Base-by-base conservation (phyloP, 2,888 invertebrate genomes). In the Dasysyrphus tricinctus region DNA sequence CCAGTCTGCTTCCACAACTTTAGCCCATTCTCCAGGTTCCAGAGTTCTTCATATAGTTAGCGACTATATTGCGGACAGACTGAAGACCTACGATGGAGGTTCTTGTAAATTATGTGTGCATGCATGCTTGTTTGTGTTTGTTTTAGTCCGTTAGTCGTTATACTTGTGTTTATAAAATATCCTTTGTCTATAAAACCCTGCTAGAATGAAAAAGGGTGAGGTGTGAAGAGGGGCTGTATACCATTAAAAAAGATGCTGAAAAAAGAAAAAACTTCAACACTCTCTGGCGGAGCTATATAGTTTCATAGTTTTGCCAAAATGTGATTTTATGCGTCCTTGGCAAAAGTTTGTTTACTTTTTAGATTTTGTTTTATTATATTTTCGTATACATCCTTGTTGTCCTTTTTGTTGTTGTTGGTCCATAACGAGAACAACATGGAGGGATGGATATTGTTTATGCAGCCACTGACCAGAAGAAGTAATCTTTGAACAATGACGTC, bases 71-170 rank as follows among this genome's bases (percentile, higher is more conserved):
- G 67, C 16, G 34, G 67, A 49, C 67, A 34, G 16, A 32, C 14
- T 34, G 34, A 75, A 19, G 42, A 37, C 42, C n/a, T 9, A 34
- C 11, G 7, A 16, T n/a, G 42, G 51, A 76, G 56, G 56, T 54
- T 75, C 82, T 79, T 82, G 78, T 82, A 86, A 86, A 86, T 82
- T 86, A 82, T 75, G 75, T 86, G 78, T 75, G 82, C 86, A 82
- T 79, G 86, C 75, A 57, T 82, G 75, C 59, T 82, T 82, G 81
- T 70, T 86, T 74, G 81, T 86, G 86, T 86, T 86, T 86, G 82
- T 65, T 81, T 79, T 67, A 34, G 80, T 56, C 78, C 57, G 56
- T 44, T 73, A 11, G 54, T 16, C 16, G 47, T 47, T 44, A 16
- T 47, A 63, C 44, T 67, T 67, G 34, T 47, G 65, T 34, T 54